Evolutionary conservation across 2,113 vertebrate genomes (phyloP).

Genomic region (Kryptolebias marmoratus): DNA sequence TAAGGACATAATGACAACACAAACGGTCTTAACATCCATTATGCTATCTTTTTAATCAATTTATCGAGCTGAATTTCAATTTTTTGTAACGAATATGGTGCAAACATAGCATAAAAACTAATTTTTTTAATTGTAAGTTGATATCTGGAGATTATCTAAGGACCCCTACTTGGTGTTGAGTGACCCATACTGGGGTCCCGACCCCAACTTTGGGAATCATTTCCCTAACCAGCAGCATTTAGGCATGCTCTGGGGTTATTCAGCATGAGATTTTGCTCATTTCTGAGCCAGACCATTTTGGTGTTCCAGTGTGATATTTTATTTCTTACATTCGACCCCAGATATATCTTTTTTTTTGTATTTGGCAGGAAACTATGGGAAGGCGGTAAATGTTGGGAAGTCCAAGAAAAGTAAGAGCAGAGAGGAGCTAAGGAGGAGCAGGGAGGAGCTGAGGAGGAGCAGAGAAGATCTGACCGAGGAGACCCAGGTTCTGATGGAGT

Average conservation of each 20-base stretch:
- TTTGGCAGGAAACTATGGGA: conserved; percentile 86
- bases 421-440: conserved; percentile 68
- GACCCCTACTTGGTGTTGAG: too few relatives aligned
- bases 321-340: background rate
- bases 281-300: background rate
- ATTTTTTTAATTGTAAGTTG: too few relatives aligned
- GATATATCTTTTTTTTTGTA: background rate
- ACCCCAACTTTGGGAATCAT: too few relatives aligned
- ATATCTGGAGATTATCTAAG: too few relatives aligned
- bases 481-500: conserved; percentile 68
- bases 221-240: too few relatives aligned
- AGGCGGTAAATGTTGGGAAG: conserved; percentile 77
- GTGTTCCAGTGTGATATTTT: background rate
- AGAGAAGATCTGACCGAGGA: conserved; percentile 65
- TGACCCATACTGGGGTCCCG: too few relatives aligned
- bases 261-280: background rate
- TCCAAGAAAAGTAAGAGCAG: conserved; percentile 70
- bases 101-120: too few relatives aligned
- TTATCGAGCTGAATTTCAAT: too few relatives aligned
- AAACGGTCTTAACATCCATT: too few relatives aligned
- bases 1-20: too few relatives aligned
- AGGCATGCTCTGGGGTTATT: background rate
- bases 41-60: too few relatives aligned
- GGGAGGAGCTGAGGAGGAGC: conserved; percentile 64
- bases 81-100: too few relatives aligned